Base-by-base conservation (phyloP, 2,888 invertebrate species). In the Ryuthela nishihirai region DNA sequence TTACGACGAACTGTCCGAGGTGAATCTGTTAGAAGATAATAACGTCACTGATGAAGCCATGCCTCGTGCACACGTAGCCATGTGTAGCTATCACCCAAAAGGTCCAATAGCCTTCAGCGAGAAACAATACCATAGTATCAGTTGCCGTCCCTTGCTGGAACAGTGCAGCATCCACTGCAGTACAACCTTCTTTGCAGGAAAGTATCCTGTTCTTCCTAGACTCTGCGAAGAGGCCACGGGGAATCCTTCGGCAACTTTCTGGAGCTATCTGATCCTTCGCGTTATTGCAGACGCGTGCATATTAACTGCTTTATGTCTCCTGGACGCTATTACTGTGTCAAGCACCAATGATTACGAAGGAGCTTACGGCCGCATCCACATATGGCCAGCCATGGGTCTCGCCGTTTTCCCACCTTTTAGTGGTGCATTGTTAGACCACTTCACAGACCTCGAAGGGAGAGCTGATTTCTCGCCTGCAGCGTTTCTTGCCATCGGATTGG, bases 271-370 rank as follows among this genome's bases (percentile, higher is more conserved):
- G 26, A 71, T 83, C 9, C 38, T 71, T 7, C 61, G 85, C 68
- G 80, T 84, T 20, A 70, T 87, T 50, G 85, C 85, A 1, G 89
- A 89, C 69, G 82, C 87, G 39, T 88, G 87, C 73, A 82, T 86
- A 7, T 82, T 85, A 25, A 84, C 87, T 0, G 83, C 82, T 0
- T 75, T 68, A 10, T 64, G 67, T 20, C 54, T 69, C 12, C 35
- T 69, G 23, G 68, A 69, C 47, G 66, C 67, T 15, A 53, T 67
- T 2, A 63, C 65, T 10, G 50, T 69, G 9, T 59, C 65, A 32
- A 61, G 55, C 17, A 61, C 53, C 10, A 45, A 44, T 1, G 66
- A 60, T 40, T 67, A 50, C 18, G 64, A 43, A 50, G 64, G 59
- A 36, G 53, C 44, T 21, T 66, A 63, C 21, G 63, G 59, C 0